Evolutionary conservation across 2,797 vertebrate genomes (phyloP), one percentile per base, ranked within the genome.

Genomic region (Leptodactylus fallax): DNA sequence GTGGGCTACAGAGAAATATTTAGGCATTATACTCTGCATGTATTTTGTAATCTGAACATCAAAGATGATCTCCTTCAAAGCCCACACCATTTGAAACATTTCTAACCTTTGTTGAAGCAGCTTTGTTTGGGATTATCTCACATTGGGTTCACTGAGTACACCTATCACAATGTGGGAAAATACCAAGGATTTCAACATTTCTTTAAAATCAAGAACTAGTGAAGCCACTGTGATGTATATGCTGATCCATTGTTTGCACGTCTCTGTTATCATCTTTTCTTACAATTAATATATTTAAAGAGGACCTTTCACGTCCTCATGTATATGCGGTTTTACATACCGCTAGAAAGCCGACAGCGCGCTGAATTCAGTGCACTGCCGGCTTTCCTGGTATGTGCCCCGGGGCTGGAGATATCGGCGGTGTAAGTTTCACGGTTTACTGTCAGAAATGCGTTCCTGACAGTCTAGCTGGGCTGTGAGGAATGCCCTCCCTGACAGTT

Each of bases 61-160:
- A 96, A 95, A 95, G 95, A 92, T 92, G 89, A 91, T 94, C 93
- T 93, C 92, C 93, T 93, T 94, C 94, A 95, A 95, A 95, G 94
- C 94, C 94, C 92, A 91, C 81, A 92, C 93, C 93, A 17, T 1
- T 92, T 93, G 87, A 91, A 95, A 93, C 94, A 94, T 95, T 95
- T 95, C 91, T 93, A 94, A 93, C 94, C 95, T 95, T 95, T 95
- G 93, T 87, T 95, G 93, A 95, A 92, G 91, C 93, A 94, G 94
- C 96, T 96, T 96, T 95, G 95, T 95, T 96, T 94, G 94, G 96
- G 97, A 97, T 98, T 97, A 98, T 96, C 96, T 97, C 97, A 97
- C 97, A 93, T 97, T 92, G 87, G 95, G 97, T 97, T 98, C 97
- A 97, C 95, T 95, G 96, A 95, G 94, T 96, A 95, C 81, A 92